Conservation (phyloP, 2,888 invertebrate genomes). For the Rotaria sp. region DNA sequence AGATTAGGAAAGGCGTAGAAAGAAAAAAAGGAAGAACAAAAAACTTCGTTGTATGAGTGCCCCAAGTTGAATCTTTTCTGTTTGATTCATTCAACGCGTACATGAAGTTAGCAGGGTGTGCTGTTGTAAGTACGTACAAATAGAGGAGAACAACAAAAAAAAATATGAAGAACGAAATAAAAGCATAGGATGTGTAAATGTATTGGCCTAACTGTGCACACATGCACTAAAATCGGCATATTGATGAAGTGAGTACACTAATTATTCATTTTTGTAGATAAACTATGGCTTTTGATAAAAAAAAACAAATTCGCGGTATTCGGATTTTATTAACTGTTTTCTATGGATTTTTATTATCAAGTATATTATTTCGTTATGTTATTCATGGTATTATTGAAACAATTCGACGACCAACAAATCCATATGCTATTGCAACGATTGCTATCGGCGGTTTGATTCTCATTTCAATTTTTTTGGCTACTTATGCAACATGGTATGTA, state of each 20-base stretch:
- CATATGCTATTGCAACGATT: neutral
- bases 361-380: conserved; percentile 15
- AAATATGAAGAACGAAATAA: neutral
- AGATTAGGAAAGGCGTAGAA: neutral
- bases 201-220: neutral
- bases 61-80: too few relatives aligned
- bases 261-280: neutral
- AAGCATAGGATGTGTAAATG: neutral
- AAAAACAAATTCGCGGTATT: neutral
- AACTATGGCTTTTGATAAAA: neutral
- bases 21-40: neutral
- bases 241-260: neutral
- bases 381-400: conserved; percentile 17
- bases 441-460: conserved; percentile 19
- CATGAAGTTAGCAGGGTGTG: neutral
- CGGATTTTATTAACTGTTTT: neutral
- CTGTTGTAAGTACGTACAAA: neutral
- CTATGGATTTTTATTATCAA: conserved; percentile 11
- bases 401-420: conserved; percentile 15
- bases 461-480: neutral
- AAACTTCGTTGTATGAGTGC: neutral
- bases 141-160: neutral
- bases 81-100: neutral
- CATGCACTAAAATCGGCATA: neutral
- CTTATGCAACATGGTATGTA: conserved; percentile 1